phyloP scores from a whole-genome alignment of 2,888 invertebrate genomes.

The Stenolophus ochropezus region DNA sequence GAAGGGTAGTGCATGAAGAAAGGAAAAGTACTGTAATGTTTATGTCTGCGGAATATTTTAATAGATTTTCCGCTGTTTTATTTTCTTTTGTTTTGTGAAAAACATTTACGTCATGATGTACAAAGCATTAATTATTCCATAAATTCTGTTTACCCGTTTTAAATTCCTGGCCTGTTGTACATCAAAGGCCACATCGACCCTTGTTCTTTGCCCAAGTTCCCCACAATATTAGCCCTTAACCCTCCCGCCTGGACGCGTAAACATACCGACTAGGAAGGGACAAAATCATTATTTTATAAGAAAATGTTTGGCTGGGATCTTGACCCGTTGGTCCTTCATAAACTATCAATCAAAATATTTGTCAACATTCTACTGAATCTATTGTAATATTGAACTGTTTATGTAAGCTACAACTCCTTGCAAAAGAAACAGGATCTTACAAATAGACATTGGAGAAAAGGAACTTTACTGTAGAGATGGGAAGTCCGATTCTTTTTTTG shows the following conservation, averaged over 20 bases:
- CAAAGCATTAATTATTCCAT: slow-evolving; percentile 11
- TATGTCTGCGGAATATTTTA: no score
- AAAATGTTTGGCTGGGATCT: background rate
- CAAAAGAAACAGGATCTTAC: no score
- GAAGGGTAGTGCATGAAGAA: no score
- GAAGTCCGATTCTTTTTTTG: no score
- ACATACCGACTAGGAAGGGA: background rate
- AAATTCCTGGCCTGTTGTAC: background rate
- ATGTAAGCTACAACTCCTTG: no score
- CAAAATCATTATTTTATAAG: background rate
- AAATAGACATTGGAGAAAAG: no score
- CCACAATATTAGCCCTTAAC: background rate
- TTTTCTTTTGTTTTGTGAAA: background rate
- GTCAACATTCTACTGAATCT: no score
- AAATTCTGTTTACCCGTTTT: slow-evolving; percentile 31
- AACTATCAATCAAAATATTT: background rate
- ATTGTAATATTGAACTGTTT: no score
- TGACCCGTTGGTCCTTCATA: background rate
- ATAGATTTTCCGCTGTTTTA: no score
- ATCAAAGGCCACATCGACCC: slow-evolving; percentile 5
- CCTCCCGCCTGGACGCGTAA: background rate
- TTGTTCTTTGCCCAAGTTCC: background rate
- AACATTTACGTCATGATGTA: background rate
- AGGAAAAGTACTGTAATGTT: no score
- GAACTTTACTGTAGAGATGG: no score